Evolutionary conservation across 30 jellyfish, hydroid and myxozoan species (phyloP).

Genomic region (Hydractinia echinata): DNA sequence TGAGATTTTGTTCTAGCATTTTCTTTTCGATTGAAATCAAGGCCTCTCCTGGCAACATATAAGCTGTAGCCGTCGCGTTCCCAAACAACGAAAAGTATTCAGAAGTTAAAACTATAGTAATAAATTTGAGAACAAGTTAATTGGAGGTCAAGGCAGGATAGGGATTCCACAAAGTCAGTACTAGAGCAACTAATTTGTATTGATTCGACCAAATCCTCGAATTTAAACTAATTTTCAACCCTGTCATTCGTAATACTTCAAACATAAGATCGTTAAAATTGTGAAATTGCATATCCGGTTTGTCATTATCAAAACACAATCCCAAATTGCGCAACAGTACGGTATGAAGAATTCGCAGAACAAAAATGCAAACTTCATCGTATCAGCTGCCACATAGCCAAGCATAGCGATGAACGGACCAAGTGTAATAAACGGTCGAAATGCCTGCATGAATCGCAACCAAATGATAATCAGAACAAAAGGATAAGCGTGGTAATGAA

Average conservation of each 20-base stretch:
- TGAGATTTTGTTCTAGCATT: not conserved
- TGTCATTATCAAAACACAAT: slow-evolving; percentile 70
- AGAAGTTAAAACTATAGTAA: slow-evolving; percentile 84
- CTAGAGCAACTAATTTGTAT: slow-evolving; percentile 53
- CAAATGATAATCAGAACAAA: slow-evolving; percentile 78
- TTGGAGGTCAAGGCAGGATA: slow-evolving; percentile 76
- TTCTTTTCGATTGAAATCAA: slow-evolving; percentile 36
- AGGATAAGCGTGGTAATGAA: slow-evolving; percentile 48
- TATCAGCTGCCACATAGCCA: slow-evolving; percentile 93
- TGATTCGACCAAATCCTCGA: slow-evolving; percentile 4
- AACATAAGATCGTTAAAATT: slow-evolving; percentile 83
- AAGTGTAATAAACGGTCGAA: slow-evolving; percentile 92
- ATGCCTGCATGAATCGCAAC: slow-evolving; percentile 95
- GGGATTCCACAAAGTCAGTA: slow-evolving; percentile 70
- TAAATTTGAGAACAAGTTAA: slow-evolving; percentile 67
- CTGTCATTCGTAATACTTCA: slow-evolving; percentile 93
- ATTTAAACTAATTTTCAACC: slow-evolving; percentile 77
- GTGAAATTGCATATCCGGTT: slow-evolving; percentile 55
- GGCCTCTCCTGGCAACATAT: slow-evolving; percentile 73
- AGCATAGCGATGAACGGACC: slow-evolving; percentile 99
- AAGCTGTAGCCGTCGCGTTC: slow-evolving; percentile 95
- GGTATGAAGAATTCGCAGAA: slow-evolving; percentile 93
- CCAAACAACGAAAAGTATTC: slow-evolving; percentile 81
- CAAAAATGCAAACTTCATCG: slow-evolving; percentile 85
- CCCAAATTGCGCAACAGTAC: slow-evolving; percentile 97